Percentiles rank a stretch among this genome's conserved stretches.
Evolutionary conservation across 2,113 vertebrate genomes (phyloP).

Genomic region (Zootoca vivipara): DNA sequence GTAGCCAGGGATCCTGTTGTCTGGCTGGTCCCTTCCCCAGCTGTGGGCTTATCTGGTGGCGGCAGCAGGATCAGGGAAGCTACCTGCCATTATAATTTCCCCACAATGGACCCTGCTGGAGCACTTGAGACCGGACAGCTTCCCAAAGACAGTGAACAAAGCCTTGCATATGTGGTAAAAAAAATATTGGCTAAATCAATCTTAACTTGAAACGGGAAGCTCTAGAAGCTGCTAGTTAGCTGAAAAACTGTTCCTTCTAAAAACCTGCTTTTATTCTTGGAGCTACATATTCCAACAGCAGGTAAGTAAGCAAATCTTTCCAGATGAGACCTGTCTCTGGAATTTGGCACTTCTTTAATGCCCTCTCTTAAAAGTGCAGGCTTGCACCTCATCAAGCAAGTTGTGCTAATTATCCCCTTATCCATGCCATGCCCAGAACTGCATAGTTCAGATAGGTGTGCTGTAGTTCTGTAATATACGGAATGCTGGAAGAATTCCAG

Average conservation of each 20-base stretch:
- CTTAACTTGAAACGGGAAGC: not conserved
- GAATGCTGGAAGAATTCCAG: constrained; percentile 72
- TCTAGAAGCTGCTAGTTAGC: not conserved
- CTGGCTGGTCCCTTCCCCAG: not conserved
- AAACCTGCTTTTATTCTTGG: constrained; percentile 1
- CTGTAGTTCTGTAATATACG: constrained; percentile 64
- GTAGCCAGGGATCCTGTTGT: no score
- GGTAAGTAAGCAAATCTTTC: constrained; percentile 19
- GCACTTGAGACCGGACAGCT: not conserved
- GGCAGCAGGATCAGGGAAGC: not conserved
- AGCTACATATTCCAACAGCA: not conserved
- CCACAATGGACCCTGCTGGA: no score
- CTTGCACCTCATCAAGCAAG: constrained; percentile 12
- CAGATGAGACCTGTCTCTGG: not conserved
- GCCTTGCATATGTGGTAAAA: no score
- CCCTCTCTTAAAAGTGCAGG: constrained; percentile 29
- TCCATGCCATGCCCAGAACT: constrained; percentile 66
- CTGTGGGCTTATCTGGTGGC: not conserved
- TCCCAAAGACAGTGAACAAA: not conserved
- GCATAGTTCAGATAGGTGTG: constrained; percentile 85
- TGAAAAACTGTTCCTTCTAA: not conserved
- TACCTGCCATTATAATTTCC: not conserved
- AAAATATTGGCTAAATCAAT: not conserved
- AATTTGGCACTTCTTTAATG: constrained; percentile 46
- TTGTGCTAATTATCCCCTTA: constrained; percentile 49